Evolutionary conservation across 2,888 invertebrate genomes (phyloP).

Genomic region (Belgica antarctica): DNA sequence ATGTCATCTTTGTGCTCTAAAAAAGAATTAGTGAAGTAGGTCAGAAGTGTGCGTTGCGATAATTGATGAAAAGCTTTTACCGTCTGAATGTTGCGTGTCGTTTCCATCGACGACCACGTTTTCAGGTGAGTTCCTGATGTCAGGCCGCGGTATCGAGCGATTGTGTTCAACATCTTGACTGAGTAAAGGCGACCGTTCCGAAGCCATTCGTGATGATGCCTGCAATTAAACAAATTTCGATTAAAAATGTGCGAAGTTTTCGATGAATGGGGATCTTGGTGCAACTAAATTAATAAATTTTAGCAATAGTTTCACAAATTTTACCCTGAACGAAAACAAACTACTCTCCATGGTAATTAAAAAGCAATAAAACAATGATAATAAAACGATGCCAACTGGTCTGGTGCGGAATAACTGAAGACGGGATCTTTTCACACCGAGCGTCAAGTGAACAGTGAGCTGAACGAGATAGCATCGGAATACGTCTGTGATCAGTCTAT

Average conservation of each 20-base stretch:
- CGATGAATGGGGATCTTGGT: too few species aligned
- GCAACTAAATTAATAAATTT: too few species aligned
- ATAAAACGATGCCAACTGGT: background rate
- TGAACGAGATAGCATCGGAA: too few species aligned
- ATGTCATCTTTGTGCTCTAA: conserved; percentile 43
- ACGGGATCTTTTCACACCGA: too few species aligned
- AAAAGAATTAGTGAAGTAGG: conserved; percentile 1
- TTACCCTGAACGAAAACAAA: background rate
- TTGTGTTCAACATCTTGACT: conserved; percentile 48
- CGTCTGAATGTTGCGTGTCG: conserved; percentile 47
- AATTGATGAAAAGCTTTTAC: conserved; percentile 25
- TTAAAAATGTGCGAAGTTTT: background rate
- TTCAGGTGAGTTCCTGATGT: conserved; percentile 55
- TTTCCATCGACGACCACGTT: conserved; percentile 50
- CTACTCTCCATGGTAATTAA: background rate
- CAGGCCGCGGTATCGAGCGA: conserved; percentile 50
- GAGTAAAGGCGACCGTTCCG: conserved; percentile 68
- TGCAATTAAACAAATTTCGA: background rate
- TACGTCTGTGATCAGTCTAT: too few species aligned
- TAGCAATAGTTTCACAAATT: background rate
- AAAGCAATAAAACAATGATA: background rate
- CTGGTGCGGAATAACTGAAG: too few species aligned
- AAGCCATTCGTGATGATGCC: conserved; percentile 57
- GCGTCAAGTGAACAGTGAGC: too few species aligned
- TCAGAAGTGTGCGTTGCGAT: background rate